Base-by-base conservation (phyloP, 1,140 invertebrate genomes). In the Potamilus streckersoni region DNA sequence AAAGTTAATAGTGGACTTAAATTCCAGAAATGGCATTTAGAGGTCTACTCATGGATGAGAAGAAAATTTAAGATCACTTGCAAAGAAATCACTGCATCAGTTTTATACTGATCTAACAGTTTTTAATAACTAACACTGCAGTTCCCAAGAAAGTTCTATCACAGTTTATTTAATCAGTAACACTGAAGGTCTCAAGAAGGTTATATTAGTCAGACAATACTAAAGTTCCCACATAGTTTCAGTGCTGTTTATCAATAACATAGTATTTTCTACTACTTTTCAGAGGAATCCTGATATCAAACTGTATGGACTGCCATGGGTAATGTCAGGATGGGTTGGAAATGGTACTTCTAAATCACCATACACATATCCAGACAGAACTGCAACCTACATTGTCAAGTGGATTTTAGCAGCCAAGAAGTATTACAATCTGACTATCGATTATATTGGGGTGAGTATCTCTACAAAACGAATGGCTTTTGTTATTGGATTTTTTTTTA, bases 251-350 rank as follows among this genome's bases (percentile, higher is more conserved):
- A 64, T 5, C 31, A 16, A 17, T 49, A 27, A 69, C 5, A 56
- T 69, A 56, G 17, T n/a, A 55, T n/a, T 69, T 57, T 19, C 61
- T 15, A 59, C 31, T 19, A 64, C 65, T 57, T 86, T 86, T n/a
- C 82, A 90, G 88, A 84, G 88, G 68, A 90, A 90, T 75, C 89
- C 89, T 19, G 68, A 84, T n/a, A 89, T 90, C 69, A 85, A 84
- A 73, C 75, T 90, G 23, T 87, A 88, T 80, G 86, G 83, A 31
- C 74, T 90, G 20, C 87, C 89, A 4, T 90, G 89, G 89, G 85
- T 85, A 15, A 90, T 89, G 69, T 89, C 89, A 60, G 87, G 87
- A 2, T 90, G 89, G 89, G 75, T 90, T 67, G 87, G 87, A n/a
- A 82, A 84, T 49, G 85, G 85, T 31, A 81, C 76, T 8, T 58